Conservation (phyloP, 1,140 invertebrate genomes). For the Andrena cerasifolii region DNA sequence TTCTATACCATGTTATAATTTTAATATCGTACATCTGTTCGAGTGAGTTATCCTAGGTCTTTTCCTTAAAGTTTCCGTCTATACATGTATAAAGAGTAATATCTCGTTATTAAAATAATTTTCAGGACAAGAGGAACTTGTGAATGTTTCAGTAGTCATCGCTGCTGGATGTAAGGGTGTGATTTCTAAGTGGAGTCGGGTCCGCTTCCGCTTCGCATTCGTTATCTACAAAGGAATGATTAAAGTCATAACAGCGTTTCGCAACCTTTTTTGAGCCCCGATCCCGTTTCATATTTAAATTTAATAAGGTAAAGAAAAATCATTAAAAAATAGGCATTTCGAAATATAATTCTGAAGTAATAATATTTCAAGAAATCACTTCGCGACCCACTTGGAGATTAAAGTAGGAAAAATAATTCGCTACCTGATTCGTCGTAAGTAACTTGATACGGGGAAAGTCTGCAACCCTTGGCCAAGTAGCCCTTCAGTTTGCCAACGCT, state of each 20-base stretch:
- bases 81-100: not conserved
- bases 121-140: not conserved
- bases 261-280: too few relatives aligned
- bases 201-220: slow-evolving; percentile 25
- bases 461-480: slow-evolving; percentile 88
- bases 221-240: slow-evolving; percentile 37
- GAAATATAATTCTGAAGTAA: too few relatives aligned
- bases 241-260: slow-evolving; percentile 6
- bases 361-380: too few relatives aligned
- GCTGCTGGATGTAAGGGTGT: slow-evolving; percentile 40
- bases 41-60: too few relatives aligned
- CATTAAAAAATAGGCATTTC: too few relatives aligned
- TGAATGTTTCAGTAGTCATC: slow-evolving; percentile 39
- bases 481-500: slow-evolving; percentile 89
- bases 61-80: too few relatives aligned
- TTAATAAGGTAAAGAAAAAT: too few relatives aligned
- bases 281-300: too few relatives aligned
- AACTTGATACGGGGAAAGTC: slow-evolving; percentile 85
- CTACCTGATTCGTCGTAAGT: slow-evolving; percentile 88
- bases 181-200: slow-evolving; percentile 57
- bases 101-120: slow-evolving; percentile 15
- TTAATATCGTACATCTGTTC: not conserved
- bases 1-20: not conserved
- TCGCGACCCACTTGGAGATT: too few relatives aligned
- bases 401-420: too few relatives aligned